Percentiles rank a stretch among this genome's conserved stretches.
phyloP scores from a whole-genome alignment of 2,797 vertebrate genomes.

The Miichthys miiuy region DNA sequence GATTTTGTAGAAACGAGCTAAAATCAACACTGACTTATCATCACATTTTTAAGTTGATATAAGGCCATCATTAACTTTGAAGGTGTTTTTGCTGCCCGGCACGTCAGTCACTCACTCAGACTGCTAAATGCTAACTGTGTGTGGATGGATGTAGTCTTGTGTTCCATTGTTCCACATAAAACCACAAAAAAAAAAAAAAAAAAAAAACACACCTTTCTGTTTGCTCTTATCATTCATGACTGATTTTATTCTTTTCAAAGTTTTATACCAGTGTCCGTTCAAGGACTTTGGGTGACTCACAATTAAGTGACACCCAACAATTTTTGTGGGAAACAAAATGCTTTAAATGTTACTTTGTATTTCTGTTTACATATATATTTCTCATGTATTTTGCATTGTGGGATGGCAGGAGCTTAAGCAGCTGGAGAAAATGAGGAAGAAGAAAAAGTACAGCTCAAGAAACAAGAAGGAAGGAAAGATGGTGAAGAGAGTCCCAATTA shows the following conservation, averaged over 20 bases:
- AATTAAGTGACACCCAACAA: too few species aligned
- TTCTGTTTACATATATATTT: background rate
- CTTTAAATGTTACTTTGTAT: too few species aligned
- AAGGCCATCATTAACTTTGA: background rate
- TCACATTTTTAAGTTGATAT: background rate
- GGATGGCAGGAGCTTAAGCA: background rate
- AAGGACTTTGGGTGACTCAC: background rate
- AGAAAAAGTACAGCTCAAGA: background rate
- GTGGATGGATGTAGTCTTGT: background rate
- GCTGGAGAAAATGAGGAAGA: background rate
- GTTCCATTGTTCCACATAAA: background rate
- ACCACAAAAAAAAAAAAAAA: too few species aligned
- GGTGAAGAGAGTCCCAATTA: conserved; percentile 28
- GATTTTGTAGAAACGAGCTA: background rate
- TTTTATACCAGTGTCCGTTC: background rate
- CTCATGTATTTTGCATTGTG: background rate
- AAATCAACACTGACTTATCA: background rate
- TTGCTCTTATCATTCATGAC: background rate
- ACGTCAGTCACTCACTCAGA: background rate
- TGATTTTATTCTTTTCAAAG: background rate
- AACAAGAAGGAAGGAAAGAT: background rate
- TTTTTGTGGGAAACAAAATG: background rate
- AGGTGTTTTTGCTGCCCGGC: background rate
- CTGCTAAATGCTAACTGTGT: background rate
- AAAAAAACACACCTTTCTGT: too few species aligned